Evolutionary conservation across 2,797 vertebrate genomes (phyloP).

Genomic region (Manis pentadactyla): DNA sequence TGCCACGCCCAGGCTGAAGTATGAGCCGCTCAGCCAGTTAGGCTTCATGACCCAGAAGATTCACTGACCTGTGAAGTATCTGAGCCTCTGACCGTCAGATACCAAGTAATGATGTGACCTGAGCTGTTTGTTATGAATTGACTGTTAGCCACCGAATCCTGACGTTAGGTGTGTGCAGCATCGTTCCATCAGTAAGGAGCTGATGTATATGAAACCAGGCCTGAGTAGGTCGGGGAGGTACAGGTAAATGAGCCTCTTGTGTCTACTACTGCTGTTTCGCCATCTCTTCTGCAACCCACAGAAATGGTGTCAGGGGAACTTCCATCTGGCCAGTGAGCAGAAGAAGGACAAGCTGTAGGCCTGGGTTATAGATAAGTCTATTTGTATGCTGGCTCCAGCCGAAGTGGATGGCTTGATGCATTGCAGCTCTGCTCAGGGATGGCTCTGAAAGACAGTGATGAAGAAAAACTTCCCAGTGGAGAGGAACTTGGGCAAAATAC

Average conservation of each 20-base stretch:
- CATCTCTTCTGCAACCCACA: not conserved
- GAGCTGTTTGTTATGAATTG: not conserved
- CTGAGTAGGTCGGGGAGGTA: not conserved
- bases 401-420: not conserved
- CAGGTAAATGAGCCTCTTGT: not conserved
- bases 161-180: not conserved
- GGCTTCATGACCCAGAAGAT: not conserved
- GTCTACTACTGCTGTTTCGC: not conserved
- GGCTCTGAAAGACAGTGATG: not conserved
- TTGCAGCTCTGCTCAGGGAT: not conserved
- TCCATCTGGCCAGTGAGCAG: not conserved
- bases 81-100: not conserved
- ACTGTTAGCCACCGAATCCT: not conserved
- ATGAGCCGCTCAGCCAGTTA: not conserved
- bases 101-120: not conserved
- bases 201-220: not conserved
- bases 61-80: not conserved
- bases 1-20: not conserved
- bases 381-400: not conserved
- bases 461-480: not conserved
- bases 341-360: not conserved
- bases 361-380: not conserved
- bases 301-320: not conserved
- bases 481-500: conserved; percentile 1
- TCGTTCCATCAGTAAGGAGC: not conserved